phyloP scores from a whole-genome alignment of 1,140 invertebrate species.

The Phthorimaea operculella region DNA sequence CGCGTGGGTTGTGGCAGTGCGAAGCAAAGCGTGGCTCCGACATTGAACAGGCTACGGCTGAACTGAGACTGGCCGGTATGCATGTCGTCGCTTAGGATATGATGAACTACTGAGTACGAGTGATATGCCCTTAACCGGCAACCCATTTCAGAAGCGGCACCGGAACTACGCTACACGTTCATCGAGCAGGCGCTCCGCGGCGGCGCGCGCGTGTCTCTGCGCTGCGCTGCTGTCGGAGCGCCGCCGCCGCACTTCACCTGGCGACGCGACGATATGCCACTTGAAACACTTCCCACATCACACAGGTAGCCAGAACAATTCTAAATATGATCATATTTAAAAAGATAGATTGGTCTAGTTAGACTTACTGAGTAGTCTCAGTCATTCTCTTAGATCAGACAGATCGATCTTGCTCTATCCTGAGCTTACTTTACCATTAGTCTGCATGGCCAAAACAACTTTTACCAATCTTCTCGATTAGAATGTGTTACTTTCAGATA shows the following conservation, averaged over 20 bases:
- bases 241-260: slow-evolving; percentile 86
- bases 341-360: too few relatives aligned
- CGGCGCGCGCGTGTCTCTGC: slow-evolving; percentile 79
- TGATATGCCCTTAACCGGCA: too few relatives aligned
- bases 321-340: too few relatives aligned
- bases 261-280: slow-evolving; percentile 81
- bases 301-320: background rate
- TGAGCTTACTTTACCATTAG: too few relatives aligned
- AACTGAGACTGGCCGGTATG: slow-evolving; percentile 78
- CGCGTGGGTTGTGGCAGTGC: slow-evolving; percentile 72
- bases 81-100: slow-evolving; percentile 7
- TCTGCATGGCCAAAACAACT: too few relatives aligned
- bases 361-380: too few relatives aligned
- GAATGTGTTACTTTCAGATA: slow-evolving; percentile 15
- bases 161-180: slow-evolving; percentile 83
- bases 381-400: too few relatives aligned
- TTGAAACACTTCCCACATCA: slow-evolving; percentile 35
- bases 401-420: too few relatives aligned
- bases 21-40: slow-evolving; percentile 73
- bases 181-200: slow-evolving; percentile 84
- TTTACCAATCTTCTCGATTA: too few relatives aligned
- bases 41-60: slow-evolving; percentile 75
- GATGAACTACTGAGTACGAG: too few relatives aligned
- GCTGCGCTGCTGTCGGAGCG: slow-evolving; percentile 84
- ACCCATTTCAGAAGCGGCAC: slow-evolving; percentile 56